A percentile compares a stretch with the other conserved stretches of the same genome.
Conservation (phyloP, 2,797 vertebrate genomes). For the Esox masquinongy region DNA sequence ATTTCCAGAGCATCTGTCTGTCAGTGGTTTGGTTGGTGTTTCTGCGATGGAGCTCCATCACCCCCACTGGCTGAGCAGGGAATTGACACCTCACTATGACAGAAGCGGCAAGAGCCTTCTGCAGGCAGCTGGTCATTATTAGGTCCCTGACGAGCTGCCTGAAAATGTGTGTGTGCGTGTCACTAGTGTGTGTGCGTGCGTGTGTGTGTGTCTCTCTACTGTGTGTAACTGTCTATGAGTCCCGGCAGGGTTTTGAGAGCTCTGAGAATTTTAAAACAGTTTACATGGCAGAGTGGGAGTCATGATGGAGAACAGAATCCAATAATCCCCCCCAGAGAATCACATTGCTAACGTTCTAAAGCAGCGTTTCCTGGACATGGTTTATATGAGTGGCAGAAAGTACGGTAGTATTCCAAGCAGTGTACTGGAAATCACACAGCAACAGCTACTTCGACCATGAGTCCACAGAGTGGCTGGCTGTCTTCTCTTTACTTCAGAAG, state of each 20-base stretch:
- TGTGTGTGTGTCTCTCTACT: neutral
- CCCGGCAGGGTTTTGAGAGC: constrained; percentile 20
- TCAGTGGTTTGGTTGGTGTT: neutral
- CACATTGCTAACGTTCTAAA: constrained; percentile 57
- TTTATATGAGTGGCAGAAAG: constrained; percentile 45
- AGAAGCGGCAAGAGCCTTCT: neutral
- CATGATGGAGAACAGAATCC: constrained; percentile 18
- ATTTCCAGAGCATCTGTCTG: neutral
- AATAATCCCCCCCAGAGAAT: constrained; percentile 21
- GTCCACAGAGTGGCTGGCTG: constrained; percentile 9
- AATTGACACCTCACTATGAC: neutral
- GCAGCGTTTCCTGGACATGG: constrained; percentile 53
- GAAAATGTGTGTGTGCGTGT: constrained; percentile 3
- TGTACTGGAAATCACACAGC: constrained; percentile 16
- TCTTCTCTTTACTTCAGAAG: constrained; percentile 16
- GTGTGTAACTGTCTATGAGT: constrained; percentile 19
- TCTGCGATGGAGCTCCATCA: constrained; percentile 25
- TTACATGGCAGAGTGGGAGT: constrained; percentile 37
- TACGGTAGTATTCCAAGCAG: constrained; percentile 19
- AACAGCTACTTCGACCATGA: constrained; percentile 30
- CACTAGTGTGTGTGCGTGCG: neutral
- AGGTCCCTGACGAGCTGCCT: constrained; percentile 3
- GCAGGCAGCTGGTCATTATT: constrained; percentile 32
- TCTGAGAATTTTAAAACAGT: constrained; percentile 34
- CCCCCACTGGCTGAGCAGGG: constrained; percentile 35